These are phyloP conservation scores for Magallana ariakensis DNA, from an alignment of 1,140 invertebrate genomes.

Conservation along the genomic window DNA sequence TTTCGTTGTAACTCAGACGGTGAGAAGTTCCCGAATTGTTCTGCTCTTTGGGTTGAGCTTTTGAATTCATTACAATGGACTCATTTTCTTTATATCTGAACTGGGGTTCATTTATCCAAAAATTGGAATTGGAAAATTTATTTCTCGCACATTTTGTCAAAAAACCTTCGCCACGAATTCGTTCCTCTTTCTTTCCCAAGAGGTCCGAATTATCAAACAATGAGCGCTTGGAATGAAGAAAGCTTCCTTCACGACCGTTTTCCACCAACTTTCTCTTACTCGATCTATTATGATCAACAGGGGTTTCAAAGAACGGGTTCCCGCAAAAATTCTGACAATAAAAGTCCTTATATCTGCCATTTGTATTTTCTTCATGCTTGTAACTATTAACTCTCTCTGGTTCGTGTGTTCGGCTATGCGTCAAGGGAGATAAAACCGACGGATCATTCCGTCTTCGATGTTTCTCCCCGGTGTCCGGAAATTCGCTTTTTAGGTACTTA, in stretches of 20 bases:
- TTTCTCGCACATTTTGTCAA: neutral
- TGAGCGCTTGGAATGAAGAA: neutral
- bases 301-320: conserved; percentile 22
- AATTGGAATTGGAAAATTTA: neutral
- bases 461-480: neutral
- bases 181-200: neutral
- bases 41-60: neutral
- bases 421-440: neutral
- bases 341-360: neutral
- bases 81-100: neutral
- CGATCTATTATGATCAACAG: neutral
- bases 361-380: neutral
- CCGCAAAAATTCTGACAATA: neutral
- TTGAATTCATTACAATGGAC: no score
- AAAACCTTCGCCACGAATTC: neutral
- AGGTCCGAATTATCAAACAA: neutral
- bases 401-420: neutral
- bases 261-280: neutral
- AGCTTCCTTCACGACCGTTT: neutral
- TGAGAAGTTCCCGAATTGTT: no score
- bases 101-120: neutral
- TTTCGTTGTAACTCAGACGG: neutral
- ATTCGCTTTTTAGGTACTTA: conserved; percentile 20
- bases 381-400: neutral
- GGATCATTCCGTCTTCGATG: neutral